Evolutionary conservation across 2,888 invertebrate genomes (phyloP).

Genomic region (Oligia latruncula): DNA sequence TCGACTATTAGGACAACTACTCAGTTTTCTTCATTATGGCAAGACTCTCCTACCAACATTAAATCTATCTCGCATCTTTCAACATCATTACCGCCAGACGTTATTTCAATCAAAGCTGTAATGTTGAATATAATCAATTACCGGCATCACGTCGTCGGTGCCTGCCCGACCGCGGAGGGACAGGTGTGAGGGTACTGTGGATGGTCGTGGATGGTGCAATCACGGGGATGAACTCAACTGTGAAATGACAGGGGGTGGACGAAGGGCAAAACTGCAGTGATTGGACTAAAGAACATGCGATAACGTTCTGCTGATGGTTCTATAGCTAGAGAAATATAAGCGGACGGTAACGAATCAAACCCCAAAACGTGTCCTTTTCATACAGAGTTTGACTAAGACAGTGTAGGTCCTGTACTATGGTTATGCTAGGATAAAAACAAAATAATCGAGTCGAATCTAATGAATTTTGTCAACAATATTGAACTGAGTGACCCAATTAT

Average conservation of each 20-base stretch:
- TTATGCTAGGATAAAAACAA: background rate
- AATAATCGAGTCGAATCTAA: background rate
- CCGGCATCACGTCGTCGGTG: constrained; percentile 44
- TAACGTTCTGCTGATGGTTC: background rate
- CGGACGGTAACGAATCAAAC: background rate
- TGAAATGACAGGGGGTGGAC: constrained; percentile 72
- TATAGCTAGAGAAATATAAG: background rate
- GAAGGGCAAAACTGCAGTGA: constrained; percentile 59
- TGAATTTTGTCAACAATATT: constrained; percentile 1
- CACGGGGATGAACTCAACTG: constrained; percentile 74
- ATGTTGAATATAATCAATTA: constrained; percentile 61
- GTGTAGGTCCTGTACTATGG: too few species aligned
- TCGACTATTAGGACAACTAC: background rate
- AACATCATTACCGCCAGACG: constrained; percentile 33
- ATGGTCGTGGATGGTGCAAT: constrained; percentile 59
- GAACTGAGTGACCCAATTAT: constrained; percentile 34
- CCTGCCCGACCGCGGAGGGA: constrained; percentile 63
- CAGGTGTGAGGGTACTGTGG: constrained; percentile 70
- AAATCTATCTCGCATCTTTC: constrained; percentile 4
- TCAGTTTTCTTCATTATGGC: background rate
- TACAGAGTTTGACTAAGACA: background rate
- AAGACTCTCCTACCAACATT: background rate
- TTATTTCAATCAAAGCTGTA: constrained; percentile 46
- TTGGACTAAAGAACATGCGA: background rate
- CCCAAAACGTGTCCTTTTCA: background rate